Evolutionary conservation across 2,113 vertebrate species (phyloP), one percentile per base, ranked within the genome.

Genomic region (Ictalurus punctatus): DNA sequence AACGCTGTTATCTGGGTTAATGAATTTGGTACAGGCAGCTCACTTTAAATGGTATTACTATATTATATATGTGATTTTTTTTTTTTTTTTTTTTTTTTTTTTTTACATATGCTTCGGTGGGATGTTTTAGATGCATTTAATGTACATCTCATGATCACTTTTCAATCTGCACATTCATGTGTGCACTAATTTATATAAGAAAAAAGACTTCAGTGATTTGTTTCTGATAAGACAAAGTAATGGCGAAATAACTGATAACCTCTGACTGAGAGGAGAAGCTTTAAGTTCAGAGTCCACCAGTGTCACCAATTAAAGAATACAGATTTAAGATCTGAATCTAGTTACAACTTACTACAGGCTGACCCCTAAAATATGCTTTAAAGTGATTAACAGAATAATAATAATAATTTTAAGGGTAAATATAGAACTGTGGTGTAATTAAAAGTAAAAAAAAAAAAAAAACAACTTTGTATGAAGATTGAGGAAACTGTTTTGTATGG

Each of bases 231-330:
- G 61, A 19, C 52, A 54, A 21, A 56, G 79, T 9, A 73, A 83
- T 58, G 59, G 37, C 27, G 12, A n/a, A 52, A 52, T 52, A 52
- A 73, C 65, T 88, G 79, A 88, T 88, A 88, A 88, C 63, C 86
- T 54, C 7, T 34, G 63, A 87, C 21, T 87, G 78, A 83, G 65
- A 82, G 59, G 37, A 87, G 65, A 87, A 19, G 34, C 65, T 27
- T 81, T 10, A 40, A 44, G 86, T 83, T 54, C 67, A 88, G 34
- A 83, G 79, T 88, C 79, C 86, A 87, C 23, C 0, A 30, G 19
- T 56, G 25, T 87, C 30, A 83, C 65, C 14, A 34, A 27, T 82
- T 4, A 83, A 73, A 48, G 0, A 56, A 27, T 58, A 25, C 23
- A n/a, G 54, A 65, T 13, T 52, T 12, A 61, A 54, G 25, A 76